phyloP scores from a whole-genome alignment of 2,797 vertebrate genomes.

The Poecilia wingei region DNA sequence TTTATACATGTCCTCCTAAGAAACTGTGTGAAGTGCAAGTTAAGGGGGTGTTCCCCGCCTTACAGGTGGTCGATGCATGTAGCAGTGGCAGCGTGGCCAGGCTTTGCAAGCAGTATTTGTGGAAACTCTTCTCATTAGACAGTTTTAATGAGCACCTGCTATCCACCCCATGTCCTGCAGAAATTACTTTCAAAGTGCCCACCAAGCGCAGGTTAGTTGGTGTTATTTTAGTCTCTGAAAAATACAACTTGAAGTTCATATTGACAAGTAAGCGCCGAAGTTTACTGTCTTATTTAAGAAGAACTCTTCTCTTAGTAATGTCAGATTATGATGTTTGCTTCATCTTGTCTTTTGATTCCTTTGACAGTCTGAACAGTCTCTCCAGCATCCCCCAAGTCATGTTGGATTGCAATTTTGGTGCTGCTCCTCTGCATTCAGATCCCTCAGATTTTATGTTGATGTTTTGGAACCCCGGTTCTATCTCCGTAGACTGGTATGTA shows the following conservation, averaged over 20 bases:
- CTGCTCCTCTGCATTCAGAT: constrained; percentile 82
- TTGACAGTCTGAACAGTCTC: constrained; percentile 76
- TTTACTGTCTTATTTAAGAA: neutral
- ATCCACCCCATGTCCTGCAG: constrained; percentile 73
- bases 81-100: constrained; percentile 75
- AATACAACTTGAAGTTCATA: neutral
- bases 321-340: neutral
- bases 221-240: neutral
- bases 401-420: constrained; percentile 90
- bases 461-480: constrained; percentile 85
- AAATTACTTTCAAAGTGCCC: constrained; percentile 83
- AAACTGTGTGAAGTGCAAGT: constrained; percentile 81
- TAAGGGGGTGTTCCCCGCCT: constrained; percentile 82
- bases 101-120: constrained; percentile 84
- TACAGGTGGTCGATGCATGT: constrained; percentile 81
- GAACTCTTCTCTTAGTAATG: neutral
- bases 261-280: too few relatives aligned
- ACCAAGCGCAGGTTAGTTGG: constrained; percentile 84
- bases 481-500: constrained; percentile 88
- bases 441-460: constrained; percentile 82
- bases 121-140: constrained; percentile 89
- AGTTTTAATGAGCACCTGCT: constrained; percentile 84
- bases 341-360: constrained; percentile 1
- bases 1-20: constrained; percentile 39
- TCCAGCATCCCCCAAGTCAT: constrained; percentile 79